Evolutionary conservation across 2,797 vertebrate species (phyloP).

Genomic region (Aythya fuligula): DNA sequence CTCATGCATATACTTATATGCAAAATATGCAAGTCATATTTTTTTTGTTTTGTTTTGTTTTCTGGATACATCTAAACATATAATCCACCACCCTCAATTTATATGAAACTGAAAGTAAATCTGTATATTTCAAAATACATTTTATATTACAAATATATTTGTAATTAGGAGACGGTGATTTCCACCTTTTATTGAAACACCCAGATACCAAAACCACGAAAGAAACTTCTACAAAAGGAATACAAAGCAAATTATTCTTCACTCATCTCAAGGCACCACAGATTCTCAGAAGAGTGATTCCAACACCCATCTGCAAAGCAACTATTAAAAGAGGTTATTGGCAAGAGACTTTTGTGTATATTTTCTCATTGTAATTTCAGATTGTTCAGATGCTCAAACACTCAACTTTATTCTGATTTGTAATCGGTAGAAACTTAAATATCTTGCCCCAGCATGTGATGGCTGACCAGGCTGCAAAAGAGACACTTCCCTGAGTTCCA

Average conservation of each 20-base stretch:
- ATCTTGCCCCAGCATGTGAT: accelerated
- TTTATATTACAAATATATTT: neutral
- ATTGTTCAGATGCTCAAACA: neutral
- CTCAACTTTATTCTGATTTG: neutral
- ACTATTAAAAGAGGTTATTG: neutral
- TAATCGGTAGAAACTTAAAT: neutral
- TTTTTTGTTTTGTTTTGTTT: neutral
- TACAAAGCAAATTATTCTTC: neutral
- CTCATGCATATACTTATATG: too few relatives aligned
- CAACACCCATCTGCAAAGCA: neutral
- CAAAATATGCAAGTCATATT: neutral
- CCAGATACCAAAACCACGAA: neutral
- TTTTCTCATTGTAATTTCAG: neutral
- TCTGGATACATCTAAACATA: neutral
- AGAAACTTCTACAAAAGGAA: neutral
- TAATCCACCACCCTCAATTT: neutral
- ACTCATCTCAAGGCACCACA: neutral
- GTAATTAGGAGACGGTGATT: neutral
- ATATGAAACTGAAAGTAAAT: neutral
- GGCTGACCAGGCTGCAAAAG: neutral
- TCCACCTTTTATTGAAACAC: neutral
- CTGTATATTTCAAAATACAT: neutral
- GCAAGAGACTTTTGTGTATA: too few relatives aligned
- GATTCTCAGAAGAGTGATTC: neutral
- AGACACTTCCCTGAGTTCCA: neutral